Conservation (phyloP, 1,140 invertebrate species). For the Sinella curviseta region DNA sequence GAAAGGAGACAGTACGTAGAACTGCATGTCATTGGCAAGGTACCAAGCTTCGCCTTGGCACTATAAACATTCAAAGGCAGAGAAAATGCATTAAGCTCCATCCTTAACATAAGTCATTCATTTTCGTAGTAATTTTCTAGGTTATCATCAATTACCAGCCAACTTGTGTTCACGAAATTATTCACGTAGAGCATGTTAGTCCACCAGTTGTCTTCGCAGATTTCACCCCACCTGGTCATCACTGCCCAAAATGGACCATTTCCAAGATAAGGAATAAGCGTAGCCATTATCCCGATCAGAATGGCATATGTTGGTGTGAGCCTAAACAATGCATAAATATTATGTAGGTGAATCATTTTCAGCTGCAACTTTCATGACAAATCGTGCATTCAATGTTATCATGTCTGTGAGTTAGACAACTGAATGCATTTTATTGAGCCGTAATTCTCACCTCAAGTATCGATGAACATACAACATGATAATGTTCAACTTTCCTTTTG, state of each 20-base stretch:
- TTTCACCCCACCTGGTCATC: slow-evolving; percentile 57
- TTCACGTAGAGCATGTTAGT: slow-evolving; percentile 80
- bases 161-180: slow-evolving; percentile 69
- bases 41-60: slow-evolving; percentile 83
- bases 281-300: slow-evolving; percentile 69
- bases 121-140: too few relatives aligned
- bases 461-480: slow-evolving; percentile 61
- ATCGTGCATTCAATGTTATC: too few relatives aligned
- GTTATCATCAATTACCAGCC: neutral
- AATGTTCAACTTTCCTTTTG: slow-evolving; percentile 62
- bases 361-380: neutral
- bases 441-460: slow-evolving; percentile 46
- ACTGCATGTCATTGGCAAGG: slow-evolving; percentile 77
- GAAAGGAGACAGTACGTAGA: slow-evolving; percentile 65
- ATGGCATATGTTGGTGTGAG: slow-evolving; percentile 70
- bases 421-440: neutral
- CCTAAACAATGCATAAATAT: slow-evolving; percentile 55
- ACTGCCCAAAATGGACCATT: slow-evolving; percentile 68
- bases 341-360: slow-evolving; percentile 12
- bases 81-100: too few relatives aligned
- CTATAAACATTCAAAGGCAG: too few relatives aligned
- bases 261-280: slow-evolving; percentile 66
- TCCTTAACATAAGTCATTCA: too few relatives aligned
- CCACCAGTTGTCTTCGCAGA: slow-evolving; percentile 78
- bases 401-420: too few relatives aligned